phyloP scores from a whole-genome alignment of 1,140 invertebrate genomes.

The Eubasilissa regina region DNA sequence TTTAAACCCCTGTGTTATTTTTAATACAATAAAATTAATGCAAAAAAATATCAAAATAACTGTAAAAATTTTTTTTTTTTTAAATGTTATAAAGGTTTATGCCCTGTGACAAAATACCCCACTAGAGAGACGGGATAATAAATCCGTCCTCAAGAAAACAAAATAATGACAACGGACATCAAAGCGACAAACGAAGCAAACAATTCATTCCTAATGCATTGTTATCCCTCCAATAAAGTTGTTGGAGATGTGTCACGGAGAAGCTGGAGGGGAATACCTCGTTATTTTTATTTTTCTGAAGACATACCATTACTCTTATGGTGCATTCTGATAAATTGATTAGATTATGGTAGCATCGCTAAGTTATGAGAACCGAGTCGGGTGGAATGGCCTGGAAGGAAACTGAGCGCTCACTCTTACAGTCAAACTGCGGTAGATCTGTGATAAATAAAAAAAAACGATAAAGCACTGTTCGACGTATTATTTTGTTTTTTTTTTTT shows the following conservation, averaged over 20 bases:
- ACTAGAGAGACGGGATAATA: neutral
- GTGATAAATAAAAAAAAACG: too few species aligned
- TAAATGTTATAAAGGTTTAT: neutral
- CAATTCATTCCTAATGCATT: constrained; percentile 33
- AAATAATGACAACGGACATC: constrained; percentile 37
- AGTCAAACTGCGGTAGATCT: too few species aligned
- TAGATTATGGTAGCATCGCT: constrained; percentile 45
- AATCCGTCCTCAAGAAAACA: constrained; percentile 16
- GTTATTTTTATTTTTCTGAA: constrained; percentile 48
- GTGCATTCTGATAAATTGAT: constrained; percentile 53
- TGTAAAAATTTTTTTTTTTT: too few species aligned
- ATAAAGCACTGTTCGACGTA: too few species aligned
- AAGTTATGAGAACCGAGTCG: constrained; percentile 18
- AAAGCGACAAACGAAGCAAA: constrained; percentile 24
- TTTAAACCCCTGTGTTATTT: too few species aligned
- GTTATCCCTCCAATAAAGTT: constrained; percentile 23
- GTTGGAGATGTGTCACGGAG: neutral
- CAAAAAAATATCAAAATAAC: too few species aligned
- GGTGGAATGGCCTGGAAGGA: neutral
- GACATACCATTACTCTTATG: constrained; percentile 43
- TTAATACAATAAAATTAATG: too few species aligned
- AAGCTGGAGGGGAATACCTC: neutral
- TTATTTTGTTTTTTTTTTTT: too few species aligned
- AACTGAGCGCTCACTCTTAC: neutral
- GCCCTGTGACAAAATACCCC: constrained; percentile 13